Evolutionary conservation across 1,140 invertebrate species (phyloP).

Genomic region (Leguminivora glycinivorella): DNA sequence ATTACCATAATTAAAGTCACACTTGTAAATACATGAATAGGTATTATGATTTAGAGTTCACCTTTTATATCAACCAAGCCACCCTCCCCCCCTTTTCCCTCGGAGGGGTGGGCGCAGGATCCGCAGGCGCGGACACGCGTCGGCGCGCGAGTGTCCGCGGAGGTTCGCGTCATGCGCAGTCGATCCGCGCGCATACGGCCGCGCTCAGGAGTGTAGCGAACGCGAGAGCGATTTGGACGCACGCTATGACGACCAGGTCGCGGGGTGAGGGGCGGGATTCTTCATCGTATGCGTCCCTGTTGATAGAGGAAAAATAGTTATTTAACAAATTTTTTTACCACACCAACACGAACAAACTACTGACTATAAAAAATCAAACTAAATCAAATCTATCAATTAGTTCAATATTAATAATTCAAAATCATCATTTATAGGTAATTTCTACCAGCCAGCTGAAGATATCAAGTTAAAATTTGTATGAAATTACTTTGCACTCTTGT

Average conservation of each 20-base stretch:
- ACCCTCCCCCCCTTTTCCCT: slow-evolving; percentile 60
- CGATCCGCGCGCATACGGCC: slow-evolving; percentile 60
- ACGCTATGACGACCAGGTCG: slow-evolving; percentile 67
- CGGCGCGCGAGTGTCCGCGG: slow-evolving; percentile 59
- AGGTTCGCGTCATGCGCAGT: slow-evolving; percentile 62
- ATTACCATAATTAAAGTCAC: background rate
- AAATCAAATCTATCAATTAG: too few relatives aligned
- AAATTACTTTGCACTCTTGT: too few relatives aligned
- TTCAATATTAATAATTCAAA: too few relatives aligned
- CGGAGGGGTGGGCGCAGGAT: slow-evolving; percentile 40
- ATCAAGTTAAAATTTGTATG: too few relatives aligned
- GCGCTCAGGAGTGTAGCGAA: slow-evolving; percentile 61
- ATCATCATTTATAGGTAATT: too few relatives aligned
- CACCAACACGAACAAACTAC: too few relatives aligned
- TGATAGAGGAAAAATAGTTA: slow-evolving; percentile 19
- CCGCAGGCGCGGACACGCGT: slow-evolving; percentile 45
- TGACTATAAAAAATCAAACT: too few relatives aligned
- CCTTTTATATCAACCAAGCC: slow-evolving; percentile 61
- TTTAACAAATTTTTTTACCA: background rate
- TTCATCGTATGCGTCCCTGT: slow-evolving; percentile 49
- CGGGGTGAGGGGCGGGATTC: slow-evolving; percentile 60
- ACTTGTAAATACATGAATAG: slow-evolving; percentile 22
- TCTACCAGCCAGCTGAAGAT: too few relatives aligned
- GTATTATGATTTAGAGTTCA: background rate
- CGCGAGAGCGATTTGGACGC: slow-evolving; percentile 64